A percentile compares a stretch with the other conserved stretches of the same genome.
phyloP scores from a whole-genome alignment of 2,888 invertebrate species.

The Labia minor region DNA sequence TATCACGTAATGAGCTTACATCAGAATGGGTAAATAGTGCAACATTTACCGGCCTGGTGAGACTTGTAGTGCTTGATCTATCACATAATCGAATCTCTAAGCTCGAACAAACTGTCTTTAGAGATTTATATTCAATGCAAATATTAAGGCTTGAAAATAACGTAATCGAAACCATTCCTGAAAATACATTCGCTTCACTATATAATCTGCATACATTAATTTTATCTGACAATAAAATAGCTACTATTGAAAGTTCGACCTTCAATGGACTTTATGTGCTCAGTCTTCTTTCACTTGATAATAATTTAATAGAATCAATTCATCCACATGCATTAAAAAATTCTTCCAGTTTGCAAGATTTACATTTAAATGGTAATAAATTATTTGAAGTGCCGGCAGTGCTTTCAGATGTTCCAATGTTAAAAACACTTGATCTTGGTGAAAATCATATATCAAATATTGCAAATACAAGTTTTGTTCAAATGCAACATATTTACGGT shows the following conservation, averaged over 20 bases:
- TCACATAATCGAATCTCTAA: constrained; percentile 64
- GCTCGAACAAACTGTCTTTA: constrained; percentile 63
- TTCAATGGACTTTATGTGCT: constrained; percentile 66
- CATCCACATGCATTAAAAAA: constrained; percentile 65
- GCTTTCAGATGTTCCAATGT: constrained; percentile 58
- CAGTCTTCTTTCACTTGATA: constrained; percentile 65
- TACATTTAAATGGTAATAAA: constrained; percentile 73
- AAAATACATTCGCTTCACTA: constrained; percentile 65
- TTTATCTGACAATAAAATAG: constrained; percentile 68
- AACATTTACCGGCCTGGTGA: constrained; percentile 64
- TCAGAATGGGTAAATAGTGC: constrained; percentile 73
- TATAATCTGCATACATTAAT: constrained; percentile 70
- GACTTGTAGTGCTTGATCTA: constrained; percentile 64
- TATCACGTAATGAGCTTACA: constrained; percentile 67
- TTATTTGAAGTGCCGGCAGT: constrained; percentile 62
- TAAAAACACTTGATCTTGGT: constrained; percentile 72
- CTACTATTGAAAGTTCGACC: constrained; percentile 61
- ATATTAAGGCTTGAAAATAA: constrained; percentile 71
- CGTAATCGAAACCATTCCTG: constrained; percentile 61
- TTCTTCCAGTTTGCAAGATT: constrained; percentile 66
- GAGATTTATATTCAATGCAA: constrained; percentile 67
- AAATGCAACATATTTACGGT: constrained; percentile 68
- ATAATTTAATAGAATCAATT: constrained; percentile 64
- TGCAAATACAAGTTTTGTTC: constrained; percentile 67
- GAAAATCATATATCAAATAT: constrained; percentile 73